Conservation (phyloP, 2,113 vertebrate genomes). For the Todiramphus saurophagus region DNA sequence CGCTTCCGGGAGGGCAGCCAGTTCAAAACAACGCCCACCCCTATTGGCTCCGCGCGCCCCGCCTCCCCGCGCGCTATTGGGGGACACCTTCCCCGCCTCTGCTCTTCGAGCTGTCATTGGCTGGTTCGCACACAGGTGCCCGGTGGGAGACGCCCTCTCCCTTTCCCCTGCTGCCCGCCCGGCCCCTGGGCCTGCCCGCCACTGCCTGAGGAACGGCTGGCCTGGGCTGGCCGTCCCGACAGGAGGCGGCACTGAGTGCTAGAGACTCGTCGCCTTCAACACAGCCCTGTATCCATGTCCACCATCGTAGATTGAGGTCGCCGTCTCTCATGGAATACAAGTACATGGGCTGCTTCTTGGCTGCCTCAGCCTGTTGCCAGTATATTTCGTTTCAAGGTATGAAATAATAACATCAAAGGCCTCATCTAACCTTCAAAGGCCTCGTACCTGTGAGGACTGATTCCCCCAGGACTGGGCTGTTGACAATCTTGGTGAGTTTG, state of each 20-base stretch:
- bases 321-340: rapidly evolving
- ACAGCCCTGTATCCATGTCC: rapidly evolving
- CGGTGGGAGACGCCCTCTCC: rapidly evolving
- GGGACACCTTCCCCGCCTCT: not conserved
- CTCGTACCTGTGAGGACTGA: not conserved
- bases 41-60: not conserved
- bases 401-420: not conserved
- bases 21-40: not conserved
- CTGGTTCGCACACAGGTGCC: not conserved
- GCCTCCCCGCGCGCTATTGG: not conserved
- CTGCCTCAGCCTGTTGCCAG: not conserved
- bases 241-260: not conserved
- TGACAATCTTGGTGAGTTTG: rapidly evolving
- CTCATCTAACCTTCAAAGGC: not conserved
- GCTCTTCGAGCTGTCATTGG: not conserved
- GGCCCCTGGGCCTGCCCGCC: not conserved
- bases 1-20: not conserved
- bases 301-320: rapidly evolving
- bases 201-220: no score
- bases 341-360: rapidly evolving
- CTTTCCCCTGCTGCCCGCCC: rapidly evolving
- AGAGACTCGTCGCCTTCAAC: rapidly evolving
- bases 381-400: not conserved
- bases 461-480: rapidly evolving
- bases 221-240: no score